A percentile compares a stretch with the other conserved stretches of the same genome.
These are phyloP conservation scores for Heliconius melpomene DNA, from an alignment of 1,140 invertebrate species.

Conservation along the genomic window DNA sequence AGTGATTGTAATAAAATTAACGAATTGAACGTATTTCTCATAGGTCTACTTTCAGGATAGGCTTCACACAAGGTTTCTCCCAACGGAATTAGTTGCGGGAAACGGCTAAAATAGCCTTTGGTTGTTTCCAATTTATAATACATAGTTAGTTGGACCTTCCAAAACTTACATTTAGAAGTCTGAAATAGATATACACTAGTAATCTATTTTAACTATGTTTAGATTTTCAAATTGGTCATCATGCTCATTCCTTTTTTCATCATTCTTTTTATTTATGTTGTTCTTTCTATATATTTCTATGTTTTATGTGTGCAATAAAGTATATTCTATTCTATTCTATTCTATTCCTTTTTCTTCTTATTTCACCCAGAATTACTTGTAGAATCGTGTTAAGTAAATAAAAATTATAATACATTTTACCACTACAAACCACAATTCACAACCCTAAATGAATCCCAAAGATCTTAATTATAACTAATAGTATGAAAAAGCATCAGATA, in stretches of 20 bases:
- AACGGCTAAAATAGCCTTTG: neutral
- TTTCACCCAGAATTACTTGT: neutral
- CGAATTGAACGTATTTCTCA: neutral
- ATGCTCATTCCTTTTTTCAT: neutral
- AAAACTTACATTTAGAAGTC: neutral
- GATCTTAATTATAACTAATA: neutral
- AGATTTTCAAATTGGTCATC: neutral
- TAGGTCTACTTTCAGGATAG: neutral
- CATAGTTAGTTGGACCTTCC: neutral
- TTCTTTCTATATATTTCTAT: no score
- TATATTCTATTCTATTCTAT: no score
- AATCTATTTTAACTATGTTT: neutral
- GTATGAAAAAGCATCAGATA: neutral
- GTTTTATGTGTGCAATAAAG: no score
- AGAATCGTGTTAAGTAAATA: no score
- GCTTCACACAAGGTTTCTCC: neutral
- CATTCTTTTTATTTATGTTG: no score
- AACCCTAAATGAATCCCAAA: neutral
- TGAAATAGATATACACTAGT: neutral
- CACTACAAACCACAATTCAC: neutral
- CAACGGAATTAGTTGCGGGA: neutral
- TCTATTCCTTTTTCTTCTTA: neutral
- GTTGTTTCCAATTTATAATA: neutral
- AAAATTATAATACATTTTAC: neutral
- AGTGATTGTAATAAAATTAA: neutral